phyloP scores from a whole-genome alignment of 1,140 invertebrate species.

The Semibalanus balanoides region DNA sequence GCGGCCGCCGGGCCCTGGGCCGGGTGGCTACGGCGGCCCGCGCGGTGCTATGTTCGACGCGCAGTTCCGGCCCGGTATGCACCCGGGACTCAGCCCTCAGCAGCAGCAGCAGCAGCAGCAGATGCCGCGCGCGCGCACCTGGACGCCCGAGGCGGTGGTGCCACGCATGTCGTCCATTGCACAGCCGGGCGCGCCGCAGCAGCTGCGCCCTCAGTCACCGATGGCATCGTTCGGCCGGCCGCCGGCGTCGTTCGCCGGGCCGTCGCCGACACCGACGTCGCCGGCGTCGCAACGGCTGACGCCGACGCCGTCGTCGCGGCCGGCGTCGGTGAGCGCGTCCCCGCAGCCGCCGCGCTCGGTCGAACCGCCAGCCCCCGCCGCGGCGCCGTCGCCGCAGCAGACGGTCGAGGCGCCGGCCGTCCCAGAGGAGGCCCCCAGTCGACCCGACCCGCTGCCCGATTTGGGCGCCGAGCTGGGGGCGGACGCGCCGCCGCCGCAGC shows the following conservation, averaged over 20 bases:
- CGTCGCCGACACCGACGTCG: not conserved
- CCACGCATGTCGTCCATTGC: not conserved
- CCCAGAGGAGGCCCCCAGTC: not conserved
- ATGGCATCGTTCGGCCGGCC: not conserved
- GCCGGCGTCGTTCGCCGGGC: not conserved
- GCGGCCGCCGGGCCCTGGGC: slow-evolving; percentile 13
- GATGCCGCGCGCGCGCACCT: slow-evolving; percentile 14
- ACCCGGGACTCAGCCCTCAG: slow-evolving; percentile 11
- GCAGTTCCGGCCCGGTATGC: not conserved
- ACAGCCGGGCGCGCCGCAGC: not conserved
- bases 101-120: slow-evolving; percentile 21
- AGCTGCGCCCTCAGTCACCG: not conserved
- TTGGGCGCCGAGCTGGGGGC: not conserved
- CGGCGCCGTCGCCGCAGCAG: not conserved
- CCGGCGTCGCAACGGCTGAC: not conserved
- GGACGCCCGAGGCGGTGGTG: not conserved
- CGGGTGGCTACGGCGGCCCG: slow-evolving; percentile 1
- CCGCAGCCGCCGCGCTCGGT: slow-evolving; percentile 1
- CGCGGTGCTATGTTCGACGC: not conserved
- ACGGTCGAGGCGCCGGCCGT: too few species aligned
- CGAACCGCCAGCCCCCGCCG: not conserved
- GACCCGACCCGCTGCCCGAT: not conserved
- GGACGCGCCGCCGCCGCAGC: not conserved
- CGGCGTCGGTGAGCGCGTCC: not conserved
- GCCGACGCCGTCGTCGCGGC: not conserved